These are phyloP conservation scores for Tyria jacobaeae DNA, from an alignment of 2,888 invertebrate species.

Conservation along the genomic window DNA sequence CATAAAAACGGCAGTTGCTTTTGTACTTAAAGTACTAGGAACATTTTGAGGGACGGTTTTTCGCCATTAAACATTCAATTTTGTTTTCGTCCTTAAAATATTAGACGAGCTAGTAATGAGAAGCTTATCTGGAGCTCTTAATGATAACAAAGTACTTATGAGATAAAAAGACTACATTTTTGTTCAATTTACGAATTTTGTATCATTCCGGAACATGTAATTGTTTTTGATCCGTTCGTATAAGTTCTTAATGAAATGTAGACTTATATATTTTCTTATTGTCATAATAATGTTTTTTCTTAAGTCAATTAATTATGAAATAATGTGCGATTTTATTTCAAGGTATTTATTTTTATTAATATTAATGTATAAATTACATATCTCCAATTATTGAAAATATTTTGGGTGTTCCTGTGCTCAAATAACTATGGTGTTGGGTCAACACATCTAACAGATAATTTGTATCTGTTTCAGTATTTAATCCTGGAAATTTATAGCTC, in stretches of 20 bases:
- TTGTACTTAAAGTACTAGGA: slow-evolving; percentile 6
- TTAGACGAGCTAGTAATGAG: slow-evolving; percentile 31
- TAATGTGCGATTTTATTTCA: too few relatives aligned
- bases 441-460: too few relatives aligned
- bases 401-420: not conserved
- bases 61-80: slow-evolving; percentile 13
- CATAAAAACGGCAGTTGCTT: slow-evolving; percentile 4
- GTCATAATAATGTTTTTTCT: not conserved
- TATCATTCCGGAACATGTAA: not conserved
- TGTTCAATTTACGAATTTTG: slow-evolving; percentile 7
- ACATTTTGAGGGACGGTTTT: slow-evolving; percentile 1
- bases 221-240: slow-evolving; percentile 4
- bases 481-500: not conserved
- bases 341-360: too few relatives aligned
- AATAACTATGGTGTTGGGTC: too few relatives aligned
- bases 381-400: too few relatives aligned
- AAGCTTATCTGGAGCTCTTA: slow-evolving; percentile 38
- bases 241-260: not conserved
- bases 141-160: slow-evolving; percentile 30
- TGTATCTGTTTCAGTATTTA: not conserved
- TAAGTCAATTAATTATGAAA: not conserved
- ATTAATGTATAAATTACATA: too few relatives aligned
- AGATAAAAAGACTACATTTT: slow-evolving; percentile 16
- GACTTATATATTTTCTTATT: not conserved
- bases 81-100: slow-evolving; percentile 24